Evolutionary conservation across 1,140 invertebrate genomes (phyloP), one percentile per base, ranked within the genome.

Genomic region (Leptopilina clavipes): DNA sequence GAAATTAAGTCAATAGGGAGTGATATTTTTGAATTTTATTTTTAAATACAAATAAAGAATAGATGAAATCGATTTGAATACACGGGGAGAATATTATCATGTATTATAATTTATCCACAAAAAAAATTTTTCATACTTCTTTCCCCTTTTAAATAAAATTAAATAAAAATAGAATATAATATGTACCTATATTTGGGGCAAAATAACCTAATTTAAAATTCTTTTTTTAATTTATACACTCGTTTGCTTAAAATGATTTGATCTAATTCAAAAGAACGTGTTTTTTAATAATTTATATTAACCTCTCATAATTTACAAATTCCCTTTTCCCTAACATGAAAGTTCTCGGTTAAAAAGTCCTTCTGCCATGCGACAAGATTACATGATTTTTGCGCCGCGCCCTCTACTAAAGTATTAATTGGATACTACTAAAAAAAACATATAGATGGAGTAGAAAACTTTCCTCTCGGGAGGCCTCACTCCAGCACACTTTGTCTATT

Each of bases 361-460:
- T 25, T 31, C 0, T 25, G 19, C 56, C 11, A 12, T 59, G 19
- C 22, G 56, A 59, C 19, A 59, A 3, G 22, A 59, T 59, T 59
- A 25, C 56, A 59, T 59, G 56, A 59, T 59, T 59, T 59, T 59
- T 31, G n/a, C n/a, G n/a, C n/a, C n/a, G 25, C 56, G 56, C 56
- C 18, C 11, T 59, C 22, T 59, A 59, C 56, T 59, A 77, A 79
- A 73, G 70, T 79, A 82, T 78, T 76, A 71, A 45, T 71, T 43
- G 70, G 44, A 45, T 11, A 31, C 17, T 19, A 48, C 44, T 44
- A 52, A 40, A 74, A 73, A 56, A 40, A 59, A 44, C 12, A n/a
- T n/a, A 17, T 59, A 31, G 54, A 45, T 44, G 76, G 72, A 76
- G 76, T 59, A 78, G 59, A 79, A 76, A 78, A 74, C 71, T 76